Evolutionary conservation across 2,888 invertebrate species (phyloP).

Genomic region (Sycophila texana): DNA sequence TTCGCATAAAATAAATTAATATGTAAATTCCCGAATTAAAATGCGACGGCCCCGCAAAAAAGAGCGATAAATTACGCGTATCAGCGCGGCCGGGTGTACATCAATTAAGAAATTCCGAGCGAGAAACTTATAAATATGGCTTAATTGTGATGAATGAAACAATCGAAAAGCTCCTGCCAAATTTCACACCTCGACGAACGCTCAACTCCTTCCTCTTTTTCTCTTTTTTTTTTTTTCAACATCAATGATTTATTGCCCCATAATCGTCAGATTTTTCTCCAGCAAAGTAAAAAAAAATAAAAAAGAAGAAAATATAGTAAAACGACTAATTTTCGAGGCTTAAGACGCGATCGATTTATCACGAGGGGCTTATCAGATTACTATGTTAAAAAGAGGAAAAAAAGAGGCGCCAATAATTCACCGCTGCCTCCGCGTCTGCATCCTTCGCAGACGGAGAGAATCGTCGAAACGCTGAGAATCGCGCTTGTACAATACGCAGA

Average conservation of each 20-base stretch:
- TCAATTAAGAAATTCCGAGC: conserved; percentile 17
- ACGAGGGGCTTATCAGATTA: conserved; percentile 49
- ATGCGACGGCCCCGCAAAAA: neutral
- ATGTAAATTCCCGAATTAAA: neutral
- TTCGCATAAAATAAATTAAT: too few species aligned
- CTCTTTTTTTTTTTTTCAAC: neutral
- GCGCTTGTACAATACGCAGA: neutral
- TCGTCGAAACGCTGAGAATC: neutral
- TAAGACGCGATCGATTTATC: conserved; percentile 47
- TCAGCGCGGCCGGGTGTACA: neutral
- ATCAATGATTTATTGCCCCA: conserved; percentile 34
- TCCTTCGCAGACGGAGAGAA: conserved; percentile 5
- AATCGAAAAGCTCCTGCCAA: conserved; percentile 6
- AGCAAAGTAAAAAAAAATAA: neutral
- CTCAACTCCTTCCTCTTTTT: neutral
- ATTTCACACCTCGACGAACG: neutral
- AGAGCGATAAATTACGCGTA: conserved; percentile 16
- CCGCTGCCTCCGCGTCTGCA: neutral
- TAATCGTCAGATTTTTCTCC: conserved; percentile 11
- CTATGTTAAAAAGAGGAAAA: conserved; percentile 35
- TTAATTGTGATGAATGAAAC: conserved; percentile 45
- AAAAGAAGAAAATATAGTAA: neutral
- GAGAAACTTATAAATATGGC: conserved; percentile 1
- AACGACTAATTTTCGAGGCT: conserved; percentile 8
- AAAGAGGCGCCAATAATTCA: conserved; percentile 31